phyloP scores from a whole-genome alignment of 1,140 invertebrate genomes.

The Galendromus occidentalis region DNA sequence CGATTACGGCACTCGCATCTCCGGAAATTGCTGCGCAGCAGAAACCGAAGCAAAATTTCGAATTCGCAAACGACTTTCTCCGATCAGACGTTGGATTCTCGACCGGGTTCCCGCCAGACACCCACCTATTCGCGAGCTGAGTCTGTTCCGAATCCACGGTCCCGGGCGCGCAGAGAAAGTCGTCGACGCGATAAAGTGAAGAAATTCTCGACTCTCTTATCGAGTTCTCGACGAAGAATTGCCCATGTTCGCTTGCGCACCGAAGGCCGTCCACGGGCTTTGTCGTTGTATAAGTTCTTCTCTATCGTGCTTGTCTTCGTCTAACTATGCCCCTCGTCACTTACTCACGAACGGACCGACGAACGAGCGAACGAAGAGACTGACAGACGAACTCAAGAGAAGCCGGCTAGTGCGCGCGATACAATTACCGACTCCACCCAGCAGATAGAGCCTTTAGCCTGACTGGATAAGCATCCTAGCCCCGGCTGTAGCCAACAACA shows the following conservation, averaged over 20 bases:
- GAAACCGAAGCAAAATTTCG: neutral
- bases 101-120: neutral
- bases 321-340: neutral
- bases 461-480: neutral
- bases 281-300: neutral
- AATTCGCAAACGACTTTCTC: neutral
- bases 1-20: neutral
- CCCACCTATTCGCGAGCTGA: neutral
- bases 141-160: neutral
- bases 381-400: neutral
- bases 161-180: neutral
- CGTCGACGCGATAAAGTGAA: too few species aligned
- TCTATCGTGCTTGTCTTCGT: neutral
- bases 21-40: neutral
- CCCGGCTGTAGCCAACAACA: neutral
- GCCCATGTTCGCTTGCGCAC: neutral
- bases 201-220: too few species aligned
- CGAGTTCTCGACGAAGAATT: too few species aligned
- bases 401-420: neutral
- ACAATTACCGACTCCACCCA: slow-evolving; percentile 11
- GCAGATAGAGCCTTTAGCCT: neutral
- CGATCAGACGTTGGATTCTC: neutral
- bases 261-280: neutral
- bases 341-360: neutral
- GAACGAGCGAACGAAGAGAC: neutral